Conservation (phyloP, 2,797 vertebrate species). For the Astyanax mexicanus region DNA sequence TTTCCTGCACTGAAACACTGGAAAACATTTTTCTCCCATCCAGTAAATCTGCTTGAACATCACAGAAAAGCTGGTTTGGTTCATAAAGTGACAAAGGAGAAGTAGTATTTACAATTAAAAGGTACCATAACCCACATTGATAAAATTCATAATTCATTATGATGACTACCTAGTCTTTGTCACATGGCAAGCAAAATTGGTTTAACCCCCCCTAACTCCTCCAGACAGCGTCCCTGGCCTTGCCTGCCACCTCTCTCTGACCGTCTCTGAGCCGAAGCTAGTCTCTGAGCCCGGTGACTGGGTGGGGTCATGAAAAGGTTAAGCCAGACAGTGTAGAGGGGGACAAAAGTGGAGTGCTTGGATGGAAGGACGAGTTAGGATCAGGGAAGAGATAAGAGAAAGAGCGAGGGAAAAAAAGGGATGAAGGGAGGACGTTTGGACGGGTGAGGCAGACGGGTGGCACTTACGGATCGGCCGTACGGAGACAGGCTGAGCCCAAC, state of each 20-base stretch:
- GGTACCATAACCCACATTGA: too few relatives aligned
- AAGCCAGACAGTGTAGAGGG: slow-evolving; percentile 76
- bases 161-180: too few relatives aligned
- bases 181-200: background rate
- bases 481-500: slow-evolving; percentile 85
- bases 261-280: slow-evolving; percentile 77
- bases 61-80: background rate
- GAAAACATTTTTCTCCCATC: too few relatives aligned
- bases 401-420: slow-evolving; percentile 49
- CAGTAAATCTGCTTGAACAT: background rate
- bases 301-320: slow-evolving; percentile 70
- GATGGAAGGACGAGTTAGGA: slow-evolving; percentile 67
- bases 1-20: background rate
- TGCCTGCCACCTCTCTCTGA: slow-evolving; percentile 50
- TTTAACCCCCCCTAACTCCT: background rate
- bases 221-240: slow-evolving; percentile 7
- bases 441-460: slow-evolving; percentile 68
- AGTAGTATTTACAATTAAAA: too few relatives aligned
- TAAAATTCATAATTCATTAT: too few relatives aligned
- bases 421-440: slow-evolving; percentile 57
- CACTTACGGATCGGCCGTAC: slow-evolving; percentile 86
- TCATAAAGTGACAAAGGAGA: background rate
- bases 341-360: slow-evolving; percentile 72
- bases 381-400: slow-evolving; percentile 49
- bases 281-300: slow-evolving; percentile 72